Evolutionary conservation across 2,888 invertebrate species (phyloP).

Genomic region (Habroteleia sp.): DNA sequence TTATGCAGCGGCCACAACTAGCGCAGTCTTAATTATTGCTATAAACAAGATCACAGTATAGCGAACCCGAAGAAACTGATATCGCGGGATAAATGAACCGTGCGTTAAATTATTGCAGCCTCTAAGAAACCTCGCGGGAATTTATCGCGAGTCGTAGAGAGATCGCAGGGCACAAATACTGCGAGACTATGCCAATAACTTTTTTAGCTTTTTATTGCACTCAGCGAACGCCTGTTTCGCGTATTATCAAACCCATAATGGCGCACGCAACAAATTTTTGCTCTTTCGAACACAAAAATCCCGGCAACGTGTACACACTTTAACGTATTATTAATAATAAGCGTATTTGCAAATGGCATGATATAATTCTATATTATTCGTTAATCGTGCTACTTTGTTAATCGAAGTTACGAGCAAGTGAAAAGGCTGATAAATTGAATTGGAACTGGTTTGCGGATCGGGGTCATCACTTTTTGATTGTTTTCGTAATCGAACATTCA

Average conservation of each 20-base stretch:
- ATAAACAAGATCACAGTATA: conserved; percentile 48
- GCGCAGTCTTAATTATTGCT: conserved; percentile 40
- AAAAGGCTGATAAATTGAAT: conserved; percentile 13
- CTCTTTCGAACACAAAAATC: conserved; percentile 24
- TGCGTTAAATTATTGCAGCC: conserved; percentile 53
- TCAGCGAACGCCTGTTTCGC: conserved; percentile 37
- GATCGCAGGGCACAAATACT: conserved; percentile 26
- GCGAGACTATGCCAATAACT: conserved; percentile 30
- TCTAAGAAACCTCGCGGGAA: conserved; percentile 24
- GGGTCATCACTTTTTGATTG: conserved; percentile 20
- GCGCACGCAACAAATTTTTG: conserved; percentile 22
- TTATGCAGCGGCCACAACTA: conserved; percentile 26
- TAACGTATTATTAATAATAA: too few species aligned
- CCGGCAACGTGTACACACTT: too few species aligned
- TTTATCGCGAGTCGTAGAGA: conserved; percentile 30
- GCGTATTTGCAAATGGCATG: conserved; percentile 25
- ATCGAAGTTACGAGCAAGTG: conserved; percentile 6
- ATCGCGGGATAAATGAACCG: conserved; percentile 53
- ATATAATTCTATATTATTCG: conserved; percentile 28
- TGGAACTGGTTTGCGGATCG: conserved; percentile 10
- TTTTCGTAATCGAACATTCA: too few species aligned
- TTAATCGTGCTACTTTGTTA: conserved; percentile 39
- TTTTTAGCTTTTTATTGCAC: conserved; percentile 26
- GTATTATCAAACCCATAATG: conserved; percentile 27
- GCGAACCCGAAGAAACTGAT: conserved; percentile 48